Percentiles rank a stretch among this genome's conserved stretches.
phyloP scores from a whole-genome alignment of 2,113 vertebrate species.

The Vicugna pacos region DNA sequence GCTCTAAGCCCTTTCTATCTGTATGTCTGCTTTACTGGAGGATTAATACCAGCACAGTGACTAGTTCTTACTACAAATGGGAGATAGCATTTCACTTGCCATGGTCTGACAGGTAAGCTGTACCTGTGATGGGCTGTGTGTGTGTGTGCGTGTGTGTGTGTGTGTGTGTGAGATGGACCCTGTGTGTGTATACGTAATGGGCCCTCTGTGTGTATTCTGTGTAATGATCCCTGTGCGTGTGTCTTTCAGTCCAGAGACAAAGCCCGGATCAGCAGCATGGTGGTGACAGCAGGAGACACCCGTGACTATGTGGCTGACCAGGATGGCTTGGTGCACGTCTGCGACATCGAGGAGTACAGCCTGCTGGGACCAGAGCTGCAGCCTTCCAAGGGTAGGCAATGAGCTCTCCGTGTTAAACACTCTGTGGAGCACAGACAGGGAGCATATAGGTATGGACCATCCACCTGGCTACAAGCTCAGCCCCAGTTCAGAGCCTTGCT shows the following conservation, averaged over 20 bases:
- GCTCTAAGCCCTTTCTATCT: background rate
- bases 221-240: background rate
- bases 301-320: constrained; percentile 81
- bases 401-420: background rate
- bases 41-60: background rate
- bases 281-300: constrained; percentile 71
- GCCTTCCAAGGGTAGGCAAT: constrained; percentile 67
- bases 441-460: constrained; percentile 82
- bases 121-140: background rate
- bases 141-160: background rate
- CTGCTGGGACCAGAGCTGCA: constrained; percentile 75
- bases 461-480: background rate
- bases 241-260: constrained; percentile 81
- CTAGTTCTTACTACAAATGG: background rate
- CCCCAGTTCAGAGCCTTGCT: background rate
- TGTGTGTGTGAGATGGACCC: background rate
- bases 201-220: background rate
- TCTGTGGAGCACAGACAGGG: constrained; percentile 84
- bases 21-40: background rate
- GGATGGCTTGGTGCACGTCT: constrained; percentile 78
- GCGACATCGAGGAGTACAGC: constrained; percentile 79
- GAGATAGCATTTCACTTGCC: background rate
- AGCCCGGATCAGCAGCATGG: constrained; percentile 83
- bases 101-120: background rate
- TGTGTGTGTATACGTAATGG: background rate